Evolutionary conservation across 2,113 vertebrate genomes (phyloP).

Genomic region (Hyperopisus bebe): DNA sequence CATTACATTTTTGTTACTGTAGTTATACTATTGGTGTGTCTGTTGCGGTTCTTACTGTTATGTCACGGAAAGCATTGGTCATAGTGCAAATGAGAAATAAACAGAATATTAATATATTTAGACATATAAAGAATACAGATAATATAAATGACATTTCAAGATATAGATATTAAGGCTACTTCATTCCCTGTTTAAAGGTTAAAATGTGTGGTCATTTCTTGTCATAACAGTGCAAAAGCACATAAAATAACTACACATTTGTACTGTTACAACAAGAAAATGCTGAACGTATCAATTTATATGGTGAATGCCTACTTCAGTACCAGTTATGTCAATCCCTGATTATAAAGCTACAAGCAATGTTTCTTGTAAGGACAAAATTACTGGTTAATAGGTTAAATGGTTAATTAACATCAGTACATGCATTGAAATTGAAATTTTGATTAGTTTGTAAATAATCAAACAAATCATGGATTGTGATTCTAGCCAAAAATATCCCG

Average conservation of each 20-base stretch:
- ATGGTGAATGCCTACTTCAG: neutral
- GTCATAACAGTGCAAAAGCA: neutral
- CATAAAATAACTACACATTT: neutral
- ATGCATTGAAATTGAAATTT: neutral
- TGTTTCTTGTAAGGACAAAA: neutral
- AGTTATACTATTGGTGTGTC: neutral
- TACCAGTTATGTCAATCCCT: neutral
- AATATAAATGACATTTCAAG: neutral
- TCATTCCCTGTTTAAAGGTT: neutral
- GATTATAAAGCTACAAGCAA: neutral
- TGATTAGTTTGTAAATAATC: neutral
- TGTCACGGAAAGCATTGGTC: neutral
- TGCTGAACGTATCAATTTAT: neutral
- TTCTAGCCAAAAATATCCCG: neutral
- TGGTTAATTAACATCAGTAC: neutral
- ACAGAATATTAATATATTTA: neutral
- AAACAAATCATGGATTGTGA: neutral
- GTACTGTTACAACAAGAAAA: neutral
- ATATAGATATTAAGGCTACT: neutral
- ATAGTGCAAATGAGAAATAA: neutral
- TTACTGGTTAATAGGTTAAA: neutral
- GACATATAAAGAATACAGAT: neutral
- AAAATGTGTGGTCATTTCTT: neutral
- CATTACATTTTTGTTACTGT: neutral
- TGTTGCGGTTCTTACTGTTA: neutral